phyloP scores from a whole-genome alignment of 2,888 invertebrate genomes.

The Silvanus unidentatus region DNA sequence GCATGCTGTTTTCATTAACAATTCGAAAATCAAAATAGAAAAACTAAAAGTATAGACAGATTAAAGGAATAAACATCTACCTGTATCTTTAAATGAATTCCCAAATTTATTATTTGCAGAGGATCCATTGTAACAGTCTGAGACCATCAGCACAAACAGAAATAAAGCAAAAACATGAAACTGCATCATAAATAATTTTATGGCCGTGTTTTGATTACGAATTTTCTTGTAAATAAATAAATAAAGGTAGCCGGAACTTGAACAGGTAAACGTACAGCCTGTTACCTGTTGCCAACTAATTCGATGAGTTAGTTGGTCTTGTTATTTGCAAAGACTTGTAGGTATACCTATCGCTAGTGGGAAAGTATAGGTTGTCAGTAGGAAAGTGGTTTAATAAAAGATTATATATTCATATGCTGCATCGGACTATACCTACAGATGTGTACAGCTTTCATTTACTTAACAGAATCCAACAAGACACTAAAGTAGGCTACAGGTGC shows the following conservation, averaged over 20 bases:
- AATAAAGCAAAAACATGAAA: background rate
- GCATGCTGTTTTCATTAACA: no score
- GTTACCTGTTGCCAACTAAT: slow-evolving; percentile 4
- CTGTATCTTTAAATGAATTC: slow-evolving; percentile 3
- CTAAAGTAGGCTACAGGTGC: slow-evolving; percentile 6
- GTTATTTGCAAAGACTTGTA: background rate
- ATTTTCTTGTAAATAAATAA: background rate
- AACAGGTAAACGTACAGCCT: background rate
- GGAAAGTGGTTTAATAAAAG: slow-evolving; percentile 4
- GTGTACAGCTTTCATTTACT: slow-evolving; percentile 5
- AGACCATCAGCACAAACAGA: slow-evolving; percentile 1
- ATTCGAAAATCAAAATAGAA: no score
- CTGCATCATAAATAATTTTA: background rate
- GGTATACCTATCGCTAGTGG: background rate
- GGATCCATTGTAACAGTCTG: slow-evolving; percentile 3
- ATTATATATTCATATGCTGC: no score
- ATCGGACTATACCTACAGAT: background rate
- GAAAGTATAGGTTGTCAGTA: slow-evolving; percentile 2
- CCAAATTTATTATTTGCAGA: slow-evolving; percentile 3
- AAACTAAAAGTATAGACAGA: no score
- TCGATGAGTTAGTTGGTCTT: slow-evolving; percentile 4
- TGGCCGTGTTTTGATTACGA: background rate
- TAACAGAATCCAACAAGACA: slow-evolving; percentile 1
- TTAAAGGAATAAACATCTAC: no score
- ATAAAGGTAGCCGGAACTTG: background rate